Evolutionary conservation across 2,888 invertebrate species (phyloP), one percentile per base, ranked within the genome.

Genomic region (Drosophila robusta): DNA sequence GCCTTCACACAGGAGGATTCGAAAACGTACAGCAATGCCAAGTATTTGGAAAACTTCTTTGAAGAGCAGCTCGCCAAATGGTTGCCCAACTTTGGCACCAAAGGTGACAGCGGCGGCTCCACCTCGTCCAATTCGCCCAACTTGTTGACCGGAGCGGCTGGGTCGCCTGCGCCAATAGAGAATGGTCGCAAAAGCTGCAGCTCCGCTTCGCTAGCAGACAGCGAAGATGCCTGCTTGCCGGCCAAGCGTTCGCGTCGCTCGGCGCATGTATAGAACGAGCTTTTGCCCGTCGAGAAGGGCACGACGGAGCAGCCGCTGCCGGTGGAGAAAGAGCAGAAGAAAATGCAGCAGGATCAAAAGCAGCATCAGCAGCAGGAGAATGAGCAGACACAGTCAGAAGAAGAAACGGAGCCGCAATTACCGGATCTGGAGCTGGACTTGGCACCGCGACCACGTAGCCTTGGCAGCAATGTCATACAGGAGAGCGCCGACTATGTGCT

Each of bases 1-100:
- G 56, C 67, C 51, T 49, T 78, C 51, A 69, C 63, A 65, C 74
- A 97, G 96, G 94, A 95, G 87, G 96, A 96, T 78, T 95, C 96
- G 14, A 95, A 95, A 90, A 94, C 96, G 44, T 96, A 95, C 93
- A 94, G 94, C 86, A 96, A 97, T 92, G 97, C 96, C 44, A 95
- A 95, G 91, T 95, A 95, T 70, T 93, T 97, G 85, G 97, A 97
- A 91, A 96, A 96, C 92, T 97, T 97, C 93, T 97, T 97, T 91
- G 96, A 97, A 89, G 95, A 96, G 88, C 95, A 96, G 90, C 93
- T 97, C 75, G 91, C 94, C 54, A 97, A 97, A 92, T 96, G 96
- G 95, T 93, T 97, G 82, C 97, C 97, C 2, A 95, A 95, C 90
- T 95, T 95, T 92, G 95, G 95, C 38, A 60, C n/a, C 55, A 78